A percentile compares a stretch with the other conserved stretches of the same genome.
Conservation (phyloP, 2,888 invertebrate genomes). For the Panorpa germanica region DNA sequence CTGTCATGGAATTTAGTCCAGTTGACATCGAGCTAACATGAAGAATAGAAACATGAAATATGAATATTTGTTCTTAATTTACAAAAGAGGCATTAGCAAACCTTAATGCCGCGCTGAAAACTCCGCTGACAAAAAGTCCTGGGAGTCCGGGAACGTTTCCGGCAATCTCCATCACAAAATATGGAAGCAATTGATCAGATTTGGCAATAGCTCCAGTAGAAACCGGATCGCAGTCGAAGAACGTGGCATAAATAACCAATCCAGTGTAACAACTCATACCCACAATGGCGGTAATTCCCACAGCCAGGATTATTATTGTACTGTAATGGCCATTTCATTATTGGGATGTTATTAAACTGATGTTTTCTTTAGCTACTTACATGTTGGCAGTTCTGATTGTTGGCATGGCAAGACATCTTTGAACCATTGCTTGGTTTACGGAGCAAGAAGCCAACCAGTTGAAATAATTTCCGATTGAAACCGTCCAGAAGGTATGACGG, state of each 20-base stretch:
- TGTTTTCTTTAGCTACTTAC: slow-evolving; percentile 26
- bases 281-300: slow-evolving; percentile 48
- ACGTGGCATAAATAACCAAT: slow-evolving; percentile 51
- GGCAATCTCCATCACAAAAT: slow-evolving; percentile 66
- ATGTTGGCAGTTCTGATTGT: slow-evolving; percentile 47
- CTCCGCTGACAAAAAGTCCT: slow-evolving; percentile 69
- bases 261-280: slow-evolving; percentile 56
- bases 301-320: slow-evolving; percentile 51
- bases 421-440: slow-evolving; percentile 76
- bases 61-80: slow-evolving; percentile 6
- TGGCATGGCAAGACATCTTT: slow-evolving; percentile 61
- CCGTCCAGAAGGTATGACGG: slow-evolving; percentile 67
- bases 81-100: slow-evolving; percentile 18
- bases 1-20: slow-evolving; percentile 55
- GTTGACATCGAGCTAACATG: slow-evolving; percentile 52
- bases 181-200: slow-evolving; percentile 57
- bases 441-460: slow-evolving; percentile 66
- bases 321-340: slow-evolving; percentile 25
- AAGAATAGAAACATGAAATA: no score
- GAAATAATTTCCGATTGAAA: slow-evolving; percentile 57
- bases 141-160: slow-evolving; percentile 56
- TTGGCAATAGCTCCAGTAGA: slow-evolving; percentile 53
- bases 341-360: slow-evolving; percentile 1
- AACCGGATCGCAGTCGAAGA: slow-evolving; percentile 58
- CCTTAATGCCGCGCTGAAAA: slow-evolving; percentile 78